These are phyloP conservation scores for Eidolon helvum DNA, from an alignment of 2,113 vertebrate species.

Conservation along the genomic window DNA sequence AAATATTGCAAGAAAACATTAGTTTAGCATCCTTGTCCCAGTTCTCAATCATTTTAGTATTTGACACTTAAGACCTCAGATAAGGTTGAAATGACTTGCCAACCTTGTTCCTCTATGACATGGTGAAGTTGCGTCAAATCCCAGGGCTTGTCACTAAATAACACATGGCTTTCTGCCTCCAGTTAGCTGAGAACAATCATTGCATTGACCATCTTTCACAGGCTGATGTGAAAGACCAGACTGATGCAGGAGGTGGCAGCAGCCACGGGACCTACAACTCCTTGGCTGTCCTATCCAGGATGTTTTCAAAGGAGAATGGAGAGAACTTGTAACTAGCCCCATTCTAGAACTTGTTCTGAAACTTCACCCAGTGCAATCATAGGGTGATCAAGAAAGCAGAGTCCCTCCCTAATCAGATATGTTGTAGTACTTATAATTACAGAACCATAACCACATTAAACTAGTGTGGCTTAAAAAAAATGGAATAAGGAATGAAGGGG, in stretches of 20 bases:
- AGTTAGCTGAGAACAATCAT: background rate
- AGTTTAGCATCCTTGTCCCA: background rate
- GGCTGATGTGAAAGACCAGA: background rate
- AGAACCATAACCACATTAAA: background rate
- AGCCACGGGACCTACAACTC: conserved; percentile 41
- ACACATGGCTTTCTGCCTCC: background rate
- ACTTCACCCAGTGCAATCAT: conserved; percentile 82
- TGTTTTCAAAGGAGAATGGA: conserved; percentile 85
- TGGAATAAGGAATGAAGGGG: background rate
- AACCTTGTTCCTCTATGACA: background rate
- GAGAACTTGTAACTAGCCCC: conserved; percentile 86
- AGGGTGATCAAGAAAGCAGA: no score
- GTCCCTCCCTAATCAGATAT: background rate
- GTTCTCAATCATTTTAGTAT: background rate
- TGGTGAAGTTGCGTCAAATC: background rate
- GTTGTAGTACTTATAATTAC: background rate
- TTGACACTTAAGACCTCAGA: background rate
- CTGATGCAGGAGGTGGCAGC: background rate
- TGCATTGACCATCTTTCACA: fast-evolving
- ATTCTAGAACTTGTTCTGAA: conserved; percentile 90
- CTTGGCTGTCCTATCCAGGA: conserved; percentile 79
- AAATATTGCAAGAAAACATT: background rate
- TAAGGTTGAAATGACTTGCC: background rate
- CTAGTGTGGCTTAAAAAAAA: background rate
- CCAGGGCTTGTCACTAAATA: background rate